These are phyloP conservation scores for Meiosimyza decipiens DNA, from an alignment of 2,888 invertebrate genomes.

Conservation along the genomic window DNA sequence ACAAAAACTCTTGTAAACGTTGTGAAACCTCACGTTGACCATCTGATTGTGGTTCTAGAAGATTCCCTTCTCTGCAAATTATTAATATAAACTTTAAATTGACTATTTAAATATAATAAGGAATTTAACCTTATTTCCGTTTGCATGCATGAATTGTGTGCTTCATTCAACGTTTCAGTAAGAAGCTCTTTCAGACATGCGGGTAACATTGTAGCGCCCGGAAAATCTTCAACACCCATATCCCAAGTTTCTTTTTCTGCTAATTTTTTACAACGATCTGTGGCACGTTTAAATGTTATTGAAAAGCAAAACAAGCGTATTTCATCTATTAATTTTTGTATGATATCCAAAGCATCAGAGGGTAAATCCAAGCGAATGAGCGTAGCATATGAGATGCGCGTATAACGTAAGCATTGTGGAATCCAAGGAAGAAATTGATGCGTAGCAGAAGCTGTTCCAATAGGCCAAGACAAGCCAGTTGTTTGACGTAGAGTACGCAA, in stretches of 20 bases:
- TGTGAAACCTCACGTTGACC: conserved; percentile 66
- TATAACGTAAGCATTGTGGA: conserved; percentile 82
- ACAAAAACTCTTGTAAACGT: conserved; percentile 72
- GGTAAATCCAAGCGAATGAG: conserved; percentile 88
- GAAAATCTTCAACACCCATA: conserved; percentile 85
- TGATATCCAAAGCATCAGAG: conserved; percentile 85
- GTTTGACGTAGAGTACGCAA: conserved; percentile 64
- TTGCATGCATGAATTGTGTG: conserved; percentile 77
- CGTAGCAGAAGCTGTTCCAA: conserved; percentile 69
- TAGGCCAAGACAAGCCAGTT: conserved; percentile 64
- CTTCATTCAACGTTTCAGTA: conserved; percentile 77
- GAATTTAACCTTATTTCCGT: conserved; percentile 74
- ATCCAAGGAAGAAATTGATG: conserved; percentile 76
- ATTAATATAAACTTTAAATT: neutral
- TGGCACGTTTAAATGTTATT: conserved; percentile 85
- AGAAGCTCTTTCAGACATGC: conserved; percentile 79
- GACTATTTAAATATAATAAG: neutral
- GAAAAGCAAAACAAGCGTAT: conserved; percentile 87
- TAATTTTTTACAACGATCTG: conserved; percentile 79
- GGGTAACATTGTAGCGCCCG: conserved; percentile 84
- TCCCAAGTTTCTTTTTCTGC: conserved; percentile 86
- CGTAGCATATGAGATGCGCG: conserved; percentile 83
- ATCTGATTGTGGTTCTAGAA: conserved; percentile 67
- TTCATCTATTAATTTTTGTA: conserved; percentile 87
- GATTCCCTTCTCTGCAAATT: conserved; percentile 65